Evolutionary conservation across 2,797 vertebrate species (phyloP), one percentile per base, ranked within the genome.

Genomic region (Botia kubotai): DNA sequence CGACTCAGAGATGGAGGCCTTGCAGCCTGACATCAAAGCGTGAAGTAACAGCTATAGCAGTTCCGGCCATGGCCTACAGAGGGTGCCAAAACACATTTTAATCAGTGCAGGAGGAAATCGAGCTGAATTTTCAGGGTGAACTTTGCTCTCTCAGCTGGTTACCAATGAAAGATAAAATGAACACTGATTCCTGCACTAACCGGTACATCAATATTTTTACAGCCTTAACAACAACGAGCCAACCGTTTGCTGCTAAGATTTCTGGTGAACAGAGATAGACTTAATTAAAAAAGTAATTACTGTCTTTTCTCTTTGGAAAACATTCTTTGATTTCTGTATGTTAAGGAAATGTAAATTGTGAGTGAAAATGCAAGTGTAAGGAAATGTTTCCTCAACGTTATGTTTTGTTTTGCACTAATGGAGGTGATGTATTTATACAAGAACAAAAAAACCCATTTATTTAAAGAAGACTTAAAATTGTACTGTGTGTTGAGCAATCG

Each of bases 1-100:
- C 16, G 70, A 21, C 36, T 33, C 71, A 13, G 71, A 80, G 71
- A 73, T 80, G 62, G 71, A 74, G 16, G 71, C 52, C 4, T 58
- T 80, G 52, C 55, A 36, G 23, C 79, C 79, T 68, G 71, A 58
- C 6, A 8, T 58, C 8, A 48, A 36, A 4, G 62, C 23, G 2
- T 74, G n/a, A 79, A 70, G n/a, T 10, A 29, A 3, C 16, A 66
- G 26, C 11, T 5, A 0, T 66, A 19, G 29, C 33, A 43, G 50
- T 43, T 77, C 50, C 33, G 12, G 2, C 21, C 23, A 16, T 74
- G 50, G 14, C 50, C 33, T 6, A 4, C 48, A 80, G 71, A 68
- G 16, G 12, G 52, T 13, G 62, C 16, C 33, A 46, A 43, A 58
- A 29, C 6, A 33, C 60, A 66, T 43, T 10, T 71, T 48, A 52